These are phyloP conservation scores for Anguilla pacifica DNA, from an alignment of 2,797 vertebrate species.

Conservation along the genomic window DNA sequence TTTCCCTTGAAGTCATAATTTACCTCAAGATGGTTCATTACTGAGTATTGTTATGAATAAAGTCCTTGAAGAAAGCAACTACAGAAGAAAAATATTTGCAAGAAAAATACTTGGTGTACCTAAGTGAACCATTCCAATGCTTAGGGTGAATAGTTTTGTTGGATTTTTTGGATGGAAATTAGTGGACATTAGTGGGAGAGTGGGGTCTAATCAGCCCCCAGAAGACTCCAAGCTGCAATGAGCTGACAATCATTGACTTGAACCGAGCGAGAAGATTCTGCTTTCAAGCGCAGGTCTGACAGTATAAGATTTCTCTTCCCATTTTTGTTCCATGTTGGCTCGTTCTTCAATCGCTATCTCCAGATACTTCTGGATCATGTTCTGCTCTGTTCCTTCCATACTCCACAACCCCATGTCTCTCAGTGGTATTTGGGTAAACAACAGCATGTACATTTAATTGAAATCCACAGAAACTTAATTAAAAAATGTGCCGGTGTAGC, in stretches of 20 bases:
- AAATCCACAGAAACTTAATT: background rate
- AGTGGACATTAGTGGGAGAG: background rate
- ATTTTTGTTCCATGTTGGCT: background rate
- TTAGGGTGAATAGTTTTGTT: background rate
- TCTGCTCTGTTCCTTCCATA: background rate
- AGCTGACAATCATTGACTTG: background rate
- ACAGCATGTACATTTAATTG: background rate
- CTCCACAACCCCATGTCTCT: background rate
- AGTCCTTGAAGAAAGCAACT: background rate
- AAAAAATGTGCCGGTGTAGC: background rate
- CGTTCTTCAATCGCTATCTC: background rate
- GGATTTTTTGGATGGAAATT: background rate
- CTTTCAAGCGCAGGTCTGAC: background rate
- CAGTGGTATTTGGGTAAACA: background rate
- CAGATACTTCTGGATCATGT: background rate
- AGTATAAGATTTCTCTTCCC: background rate
- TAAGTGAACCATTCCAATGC: background rate
- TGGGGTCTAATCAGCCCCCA: background rate
- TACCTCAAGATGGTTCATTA: background rate
- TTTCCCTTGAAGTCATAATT: background rate
- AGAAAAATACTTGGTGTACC: background rate
- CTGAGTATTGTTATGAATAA: background rate
- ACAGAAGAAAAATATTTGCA: background rate
- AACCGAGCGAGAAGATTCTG: background rate
- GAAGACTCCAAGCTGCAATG: background rate